phyloP scores from a whole-genome alignment of 2,888 invertebrate species.

The Ornithoptera alexandrae region DNA sequence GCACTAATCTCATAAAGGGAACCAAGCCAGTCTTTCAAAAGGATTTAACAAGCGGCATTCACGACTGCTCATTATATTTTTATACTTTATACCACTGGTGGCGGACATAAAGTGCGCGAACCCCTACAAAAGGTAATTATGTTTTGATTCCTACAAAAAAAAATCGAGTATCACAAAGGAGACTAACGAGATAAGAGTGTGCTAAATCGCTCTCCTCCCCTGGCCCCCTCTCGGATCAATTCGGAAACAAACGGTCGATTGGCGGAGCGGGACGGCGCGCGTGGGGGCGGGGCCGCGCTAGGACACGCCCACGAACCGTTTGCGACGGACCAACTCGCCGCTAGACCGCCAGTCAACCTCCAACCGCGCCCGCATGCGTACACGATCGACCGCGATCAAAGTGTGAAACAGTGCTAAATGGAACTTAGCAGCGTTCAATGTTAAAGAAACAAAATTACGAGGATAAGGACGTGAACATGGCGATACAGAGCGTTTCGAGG shows the following conservation, averaged over 20 bases:
- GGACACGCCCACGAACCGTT: slow-evolving; percentile 45
- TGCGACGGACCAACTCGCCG: slow-evolving; percentile 50
- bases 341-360: slow-evolving; percentile 67
- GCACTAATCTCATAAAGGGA: slow-evolving; percentile 71
- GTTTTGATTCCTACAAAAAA: slow-evolving; percentile 78
- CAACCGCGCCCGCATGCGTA: slow-evolving; percentile 77
- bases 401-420: slow-evolving; percentile 73
- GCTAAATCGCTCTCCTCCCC: slow-evolving; percentile 72
- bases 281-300: slow-evolving; percentile 37
- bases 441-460: slow-evolving; percentile 81
- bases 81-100: slow-evolving; percentile 75
- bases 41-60: slow-evolving; percentile 79
- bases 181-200: slow-evolving; percentile 81
- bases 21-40: slow-evolving; percentile 65
- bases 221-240: slow-evolving; percentile 73
- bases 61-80: slow-evolving; percentile 77
- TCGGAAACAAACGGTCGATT: slow-evolving; percentile 70
- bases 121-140: slow-evolving; percentile 80
- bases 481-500: slow-evolving; percentile 84
- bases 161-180: slow-evolving; percentile 79
- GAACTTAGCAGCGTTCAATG: slow-evolving; percentile 80
- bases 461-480: slow-evolving; percentile 82
- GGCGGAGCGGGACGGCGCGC: slow-evolving; percentile 64
- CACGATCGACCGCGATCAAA: slow-evolving; percentile 67
- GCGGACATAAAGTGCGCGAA: slow-evolving; percentile 74